Evolutionary conservation across 2,113 vertebrate species (phyloP).

Genomic region (Chrysochloris asiatica): DNA sequence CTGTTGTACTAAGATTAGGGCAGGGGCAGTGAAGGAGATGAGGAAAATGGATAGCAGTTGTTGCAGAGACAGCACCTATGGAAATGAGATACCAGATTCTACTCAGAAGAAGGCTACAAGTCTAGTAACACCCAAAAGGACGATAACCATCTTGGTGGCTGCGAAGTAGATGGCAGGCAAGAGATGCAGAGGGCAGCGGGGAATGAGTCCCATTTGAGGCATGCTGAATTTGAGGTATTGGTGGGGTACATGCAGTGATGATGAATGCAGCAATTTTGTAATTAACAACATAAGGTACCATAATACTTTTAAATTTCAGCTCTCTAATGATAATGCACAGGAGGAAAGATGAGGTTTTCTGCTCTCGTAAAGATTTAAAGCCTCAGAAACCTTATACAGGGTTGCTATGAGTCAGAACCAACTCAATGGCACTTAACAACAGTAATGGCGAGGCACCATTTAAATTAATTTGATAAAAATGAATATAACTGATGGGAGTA

Average conservation of each 20-base stretch:
- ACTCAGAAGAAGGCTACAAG: not conserved
- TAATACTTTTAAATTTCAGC: not conserved
- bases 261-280: not conserved
- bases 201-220: not conserved
- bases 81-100: not conserved
- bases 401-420: too few species aligned
- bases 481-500: not conserved
- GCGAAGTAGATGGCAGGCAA: not conserved
- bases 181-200: not conserved
- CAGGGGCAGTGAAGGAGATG: not conserved
- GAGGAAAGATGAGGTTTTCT: too few species aligned
- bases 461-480: slow-evolving; percentile 16
- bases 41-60: not conserved
- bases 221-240: not conserved
- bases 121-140: not conserved
- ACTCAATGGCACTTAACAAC: too few species aligned
- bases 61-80: not conserved
- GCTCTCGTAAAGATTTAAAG: too few species aligned
- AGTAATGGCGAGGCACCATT: not conserved
- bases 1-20: not conserved
- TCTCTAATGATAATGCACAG: too few species aligned
- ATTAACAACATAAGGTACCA: not conserved
- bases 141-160: not conserved
- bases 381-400: too few species aligned
- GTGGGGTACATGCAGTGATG: not conserved